These are phyloP conservation scores for Pterostichus niger DNA, from an alignment of 2,888 invertebrate genomes.

Conservation along the genomic window DNA sequence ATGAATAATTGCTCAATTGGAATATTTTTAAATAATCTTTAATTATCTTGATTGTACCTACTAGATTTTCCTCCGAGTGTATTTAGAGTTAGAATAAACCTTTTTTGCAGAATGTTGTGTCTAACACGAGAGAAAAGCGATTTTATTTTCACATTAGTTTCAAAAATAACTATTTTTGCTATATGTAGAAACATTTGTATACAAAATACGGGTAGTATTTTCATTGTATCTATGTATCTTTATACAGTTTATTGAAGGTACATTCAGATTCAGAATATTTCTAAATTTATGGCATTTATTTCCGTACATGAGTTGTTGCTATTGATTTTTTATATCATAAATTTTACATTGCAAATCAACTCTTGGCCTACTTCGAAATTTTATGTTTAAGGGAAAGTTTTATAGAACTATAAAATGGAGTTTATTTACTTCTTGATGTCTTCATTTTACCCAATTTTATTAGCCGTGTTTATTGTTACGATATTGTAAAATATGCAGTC, in stretches of 20 bases:
- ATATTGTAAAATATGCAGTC: conserved; percentile 28
- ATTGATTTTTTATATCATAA: conserved; percentile 15
- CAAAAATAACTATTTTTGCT: too few relatives aligned
- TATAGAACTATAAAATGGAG: conserved; percentile 42
- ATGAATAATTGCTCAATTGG: too few relatives aligned
- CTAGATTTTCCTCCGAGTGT: too few relatives aligned
- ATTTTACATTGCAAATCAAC: conserved; percentile 45
- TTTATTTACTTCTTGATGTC: conserved; percentile 40
- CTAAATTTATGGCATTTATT: background rate
- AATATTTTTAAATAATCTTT: too few relatives aligned
- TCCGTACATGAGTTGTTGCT: background rate
- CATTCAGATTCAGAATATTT: background rate
- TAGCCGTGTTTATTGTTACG: conserved; percentile 29
- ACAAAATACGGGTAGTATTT: too few relatives aligned
- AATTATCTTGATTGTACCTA: too few relatives aligned
- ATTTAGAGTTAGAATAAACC: too few relatives aligned
- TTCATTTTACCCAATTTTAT: conserved; percentile 36
- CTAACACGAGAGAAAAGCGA: too few relatives aligned
- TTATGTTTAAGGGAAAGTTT: conserved; percentile 45
- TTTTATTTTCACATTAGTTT: too few relatives aligned
- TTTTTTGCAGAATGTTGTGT: too few relatives aligned
- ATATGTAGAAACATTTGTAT: too few relatives aligned
- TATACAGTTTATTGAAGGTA: background rate
- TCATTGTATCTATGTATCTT: too few relatives aligned
- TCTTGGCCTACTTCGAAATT: conserved; percentile 38